Conservation (phyloP, 64 coral and sea anemone species). For the Trachythela sp. region DNA sequence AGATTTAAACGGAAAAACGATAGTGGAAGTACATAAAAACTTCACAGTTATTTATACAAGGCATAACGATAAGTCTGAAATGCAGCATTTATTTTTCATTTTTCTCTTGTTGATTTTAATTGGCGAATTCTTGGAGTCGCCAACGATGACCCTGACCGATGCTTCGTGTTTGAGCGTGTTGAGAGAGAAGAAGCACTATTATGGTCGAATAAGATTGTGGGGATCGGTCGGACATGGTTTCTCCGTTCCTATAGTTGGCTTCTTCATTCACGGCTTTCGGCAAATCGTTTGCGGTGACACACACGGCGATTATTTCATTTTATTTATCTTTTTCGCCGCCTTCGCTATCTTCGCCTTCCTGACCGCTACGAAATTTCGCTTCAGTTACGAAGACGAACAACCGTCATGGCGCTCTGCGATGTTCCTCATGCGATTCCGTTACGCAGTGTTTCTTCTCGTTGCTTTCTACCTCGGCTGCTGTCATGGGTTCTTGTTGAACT, state of each 20-base stretch:
- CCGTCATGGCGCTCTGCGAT: conserved; percentile 11
- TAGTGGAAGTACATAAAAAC: conserved; percentile 23
- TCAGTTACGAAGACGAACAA: not conserved
- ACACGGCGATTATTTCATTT: not conserved
- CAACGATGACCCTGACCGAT: conserved; percentile 77
- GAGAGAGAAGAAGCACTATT: conserved; percentile 64
- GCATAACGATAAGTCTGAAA: conserved; percentile 54
- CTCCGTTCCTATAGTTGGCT: not conserved
- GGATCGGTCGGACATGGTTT: conserved; percentile 81
- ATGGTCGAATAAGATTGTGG: conserved; percentile 75
- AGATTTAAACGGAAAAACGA: not conserved
- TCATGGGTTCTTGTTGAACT: conserved; percentile 77
- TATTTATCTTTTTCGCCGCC: conserved; percentile 17
- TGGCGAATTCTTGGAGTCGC: conserved; percentile 82
- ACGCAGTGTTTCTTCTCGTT: conserved; percentile 51
- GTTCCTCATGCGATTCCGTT: conserved; percentile 24
- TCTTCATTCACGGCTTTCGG: conserved; percentile 17
- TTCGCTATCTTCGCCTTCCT: conserved; percentile 8
- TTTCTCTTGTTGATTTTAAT: conserved; percentile 68
- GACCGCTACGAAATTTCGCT: conserved; percentile 10
- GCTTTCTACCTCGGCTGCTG: conserved; percentile 61
- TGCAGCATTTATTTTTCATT: conserved; percentile 63
- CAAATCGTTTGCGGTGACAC: conserved; percentile 27
- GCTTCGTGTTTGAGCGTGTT: conserved; percentile 73
- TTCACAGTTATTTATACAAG: conserved; percentile 54